phyloP scores from a whole-genome alignment of 2,888 invertebrate species.

The Sphaerophoria rueppellii region DNA sequence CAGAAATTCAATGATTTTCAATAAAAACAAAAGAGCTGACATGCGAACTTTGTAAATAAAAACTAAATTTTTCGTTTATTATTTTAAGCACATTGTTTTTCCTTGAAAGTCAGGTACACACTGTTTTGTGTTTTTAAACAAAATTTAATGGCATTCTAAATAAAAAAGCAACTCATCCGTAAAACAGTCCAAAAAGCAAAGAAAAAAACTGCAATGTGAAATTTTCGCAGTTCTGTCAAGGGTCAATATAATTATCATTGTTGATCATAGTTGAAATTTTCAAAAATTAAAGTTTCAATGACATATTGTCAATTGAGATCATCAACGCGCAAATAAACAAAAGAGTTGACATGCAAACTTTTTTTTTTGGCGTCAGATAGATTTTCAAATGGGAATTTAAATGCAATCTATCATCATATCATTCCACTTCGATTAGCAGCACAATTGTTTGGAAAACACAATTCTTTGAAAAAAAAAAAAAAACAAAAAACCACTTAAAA shows the following conservation, averaged over 20 bases:
- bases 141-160: no score
- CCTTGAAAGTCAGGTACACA: not conserved
- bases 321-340: not conserved
- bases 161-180: no score
- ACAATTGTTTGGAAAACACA: not conserved
- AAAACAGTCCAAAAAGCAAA: no score
- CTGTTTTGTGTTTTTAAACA: not conserved
- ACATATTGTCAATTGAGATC: slow-evolving; percentile 14
- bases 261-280: not conserved
- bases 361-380: not conserved
- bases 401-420: not conserved
- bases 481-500: not conserved
- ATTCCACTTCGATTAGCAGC: slow-evolving; percentile 33
- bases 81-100: not conserved
- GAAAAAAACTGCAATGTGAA: no score
- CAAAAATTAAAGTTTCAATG: slow-evolving; percentile 1
- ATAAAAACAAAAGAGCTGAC: slow-evolving; percentile 19
- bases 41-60: slow-evolving; percentile 8
- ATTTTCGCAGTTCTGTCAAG: no score
- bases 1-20: not conserved
- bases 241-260: no score
- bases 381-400: slow-evolving; percentile 1
- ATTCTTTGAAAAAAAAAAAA: not conserved
- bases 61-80: not conserved
- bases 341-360: slow-evolving; percentile 41